These are phyloP conservation scores for Gambelia wislizenii DNA, from an alignment of 2,797 vertebrate genomes.

Conservation along the genomic window DNA sequence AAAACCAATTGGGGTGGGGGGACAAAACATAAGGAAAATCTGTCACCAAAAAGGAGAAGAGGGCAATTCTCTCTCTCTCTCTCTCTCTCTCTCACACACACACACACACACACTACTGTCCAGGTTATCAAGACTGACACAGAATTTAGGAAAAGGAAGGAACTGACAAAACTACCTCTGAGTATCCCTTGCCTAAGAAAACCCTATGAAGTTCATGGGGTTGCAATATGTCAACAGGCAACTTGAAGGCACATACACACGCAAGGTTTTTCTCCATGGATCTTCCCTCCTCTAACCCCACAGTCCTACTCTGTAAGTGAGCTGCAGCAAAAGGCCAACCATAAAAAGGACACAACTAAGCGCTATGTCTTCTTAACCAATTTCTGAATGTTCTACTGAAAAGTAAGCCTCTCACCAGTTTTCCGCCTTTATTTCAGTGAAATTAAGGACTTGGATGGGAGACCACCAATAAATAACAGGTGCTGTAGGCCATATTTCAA, in stretches of 20 bases:
- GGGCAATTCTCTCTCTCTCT: not conserved
- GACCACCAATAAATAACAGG: too few relatives aligned
- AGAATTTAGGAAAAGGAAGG: not conserved
- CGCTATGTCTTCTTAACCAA: not conserved
- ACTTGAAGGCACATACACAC: too few relatives aligned
- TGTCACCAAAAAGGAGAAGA: not conserved
- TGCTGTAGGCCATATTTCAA: too few relatives aligned
- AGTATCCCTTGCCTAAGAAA: too few relatives aligned
- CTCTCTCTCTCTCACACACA: too few relatives aligned
- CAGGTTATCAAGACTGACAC: not conserved
- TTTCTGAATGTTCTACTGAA: not conserved
- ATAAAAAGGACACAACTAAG: not conserved
- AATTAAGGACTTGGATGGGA: too few relatives aligned
- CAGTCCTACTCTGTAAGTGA: too few relatives aligned
- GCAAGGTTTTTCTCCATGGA: not conserved
- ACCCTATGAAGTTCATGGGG: too few relatives aligned
- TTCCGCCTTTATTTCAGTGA: not conserved
- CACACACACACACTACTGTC: not conserved
- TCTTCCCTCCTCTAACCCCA: not conserved
- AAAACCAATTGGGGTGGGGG: too few relatives aligned
- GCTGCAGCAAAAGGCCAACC: too few relatives aligned
- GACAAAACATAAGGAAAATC: not conserved
- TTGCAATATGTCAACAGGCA: too few relatives aligned
- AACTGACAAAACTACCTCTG: too few relatives aligned
- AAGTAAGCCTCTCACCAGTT: not conserved